Evolutionary conservation across 1,140 invertebrate species (phyloP).

Genomic region (Campoletis sonorensis): DNA sequence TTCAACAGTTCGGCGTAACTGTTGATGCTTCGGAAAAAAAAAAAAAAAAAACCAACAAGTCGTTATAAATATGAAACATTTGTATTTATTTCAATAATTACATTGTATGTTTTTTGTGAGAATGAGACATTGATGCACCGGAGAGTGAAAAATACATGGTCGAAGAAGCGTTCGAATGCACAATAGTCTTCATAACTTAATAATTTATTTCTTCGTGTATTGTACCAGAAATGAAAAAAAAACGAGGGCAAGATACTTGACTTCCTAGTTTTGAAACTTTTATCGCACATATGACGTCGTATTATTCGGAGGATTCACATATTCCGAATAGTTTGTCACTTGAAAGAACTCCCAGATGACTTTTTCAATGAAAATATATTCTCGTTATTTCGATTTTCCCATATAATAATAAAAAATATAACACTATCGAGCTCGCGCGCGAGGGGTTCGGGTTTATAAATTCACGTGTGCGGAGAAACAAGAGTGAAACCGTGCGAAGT

Average conservation of each 20-base stretch:
- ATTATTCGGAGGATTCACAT: background rate
- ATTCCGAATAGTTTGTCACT: background rate
- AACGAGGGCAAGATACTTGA: background rate
- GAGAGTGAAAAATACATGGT: too few relatives aligned
- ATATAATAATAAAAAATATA: background rate
- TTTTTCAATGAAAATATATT: background rate
- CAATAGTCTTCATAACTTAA: too few relatives aligned
- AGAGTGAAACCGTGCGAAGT: slow-evolving; percentile 62
- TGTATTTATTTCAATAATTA: too few relatives aligned
- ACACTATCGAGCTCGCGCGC: background rate
- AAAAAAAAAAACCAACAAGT: too few relatives aligned
- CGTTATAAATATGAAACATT: too few relatives aligned
- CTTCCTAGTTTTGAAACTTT: background rate
- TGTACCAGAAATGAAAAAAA: background rate
- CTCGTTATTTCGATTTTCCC: background rate
- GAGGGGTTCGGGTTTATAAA: background rate
- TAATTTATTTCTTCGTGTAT: background rate
- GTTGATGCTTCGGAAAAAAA: too few relatives aligned
- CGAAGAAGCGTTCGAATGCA: too few relatives aligned
- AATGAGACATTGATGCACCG: too few relatives aligned
- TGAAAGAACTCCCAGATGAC: background rate
- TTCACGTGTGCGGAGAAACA: background rate
- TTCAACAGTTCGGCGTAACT: too few relatives aligned
- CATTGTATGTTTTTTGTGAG: too few relatives aligned
- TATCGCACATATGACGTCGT: background rate